Evolutionary conservation across 2,113 vertebrate genomes (phyloP).

Genomic region (Channa argus): DNA sequence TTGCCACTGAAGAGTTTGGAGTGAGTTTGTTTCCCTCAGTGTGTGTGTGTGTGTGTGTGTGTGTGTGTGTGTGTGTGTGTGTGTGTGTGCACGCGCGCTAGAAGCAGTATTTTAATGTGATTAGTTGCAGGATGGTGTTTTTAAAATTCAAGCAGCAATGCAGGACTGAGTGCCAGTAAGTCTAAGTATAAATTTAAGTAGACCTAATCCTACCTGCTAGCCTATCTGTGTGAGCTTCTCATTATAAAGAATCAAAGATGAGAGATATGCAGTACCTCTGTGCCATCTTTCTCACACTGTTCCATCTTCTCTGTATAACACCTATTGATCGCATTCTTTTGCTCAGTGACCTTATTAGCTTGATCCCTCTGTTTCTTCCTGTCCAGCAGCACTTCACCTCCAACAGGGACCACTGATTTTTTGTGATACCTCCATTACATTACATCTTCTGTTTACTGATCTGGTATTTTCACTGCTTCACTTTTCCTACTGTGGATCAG

Average conservation of each 20-base stretch:
- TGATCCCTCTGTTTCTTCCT: constrained; percentile 1
- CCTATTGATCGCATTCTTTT: constrained; percentile 50
- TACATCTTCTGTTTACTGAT: no score
- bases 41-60: neutral
- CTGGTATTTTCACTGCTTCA: no score
- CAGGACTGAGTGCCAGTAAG: constrained; percentile 15
- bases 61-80: constrained; percentile 11
- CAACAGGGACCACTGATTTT: neutral
- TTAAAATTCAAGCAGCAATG: constrained; percentile 31
- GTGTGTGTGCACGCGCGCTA: neutral
- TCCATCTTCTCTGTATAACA: constrained; percentile 34
- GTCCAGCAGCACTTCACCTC: neutral
- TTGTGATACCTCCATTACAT: neutral
- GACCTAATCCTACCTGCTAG: constrained; percentile 43
- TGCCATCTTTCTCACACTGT: neutral
- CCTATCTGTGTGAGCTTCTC: constrained; percentile 35
- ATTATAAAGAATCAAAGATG: constrained; percentile 51
- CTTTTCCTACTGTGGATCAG: no score
- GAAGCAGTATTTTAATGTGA: constrained; percentile 13
- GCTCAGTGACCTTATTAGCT: constrained; percentile 38
- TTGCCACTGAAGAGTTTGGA: neutral
- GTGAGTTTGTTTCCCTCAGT: neutral
- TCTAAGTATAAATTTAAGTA: constrained; percentile 43
- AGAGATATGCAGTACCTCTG: constrained; percentile 14
- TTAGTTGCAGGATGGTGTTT: constrained; percentile 26